These are phyloP conservation scores for Zoanthus sansibaricus DNA, from an alignment of 92 coral and sea anemone species.

Conservation along the genomic window DNA sequence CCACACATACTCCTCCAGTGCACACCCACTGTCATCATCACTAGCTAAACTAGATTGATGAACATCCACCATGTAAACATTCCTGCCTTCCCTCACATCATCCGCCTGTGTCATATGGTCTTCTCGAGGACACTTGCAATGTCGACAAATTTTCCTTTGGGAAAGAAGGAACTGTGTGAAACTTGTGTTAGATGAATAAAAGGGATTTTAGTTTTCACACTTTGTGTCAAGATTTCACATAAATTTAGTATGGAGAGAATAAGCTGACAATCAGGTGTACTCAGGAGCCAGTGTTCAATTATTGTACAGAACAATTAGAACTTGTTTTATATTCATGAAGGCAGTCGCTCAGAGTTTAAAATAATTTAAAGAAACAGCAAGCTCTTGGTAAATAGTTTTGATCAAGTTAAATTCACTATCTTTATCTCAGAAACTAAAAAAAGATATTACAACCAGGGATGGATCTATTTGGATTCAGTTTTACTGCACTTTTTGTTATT, in stretches of 20 bases:
- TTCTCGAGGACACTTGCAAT: constrained; percentile 97
- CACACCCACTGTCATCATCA: constrained; percentile 97
- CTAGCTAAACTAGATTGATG: constrained; percentile 89
- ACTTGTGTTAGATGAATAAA: background rate
- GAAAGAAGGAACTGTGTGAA: background rate
- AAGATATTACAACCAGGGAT: too few species aligned
- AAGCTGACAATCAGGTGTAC: too few species aligned
- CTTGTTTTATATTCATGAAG: background rate
- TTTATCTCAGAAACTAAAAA: too few species aligned
- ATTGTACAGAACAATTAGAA: background rate
- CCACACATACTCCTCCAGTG: constrained; percentile 97
- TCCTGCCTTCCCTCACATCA: constrained; percentile 89
- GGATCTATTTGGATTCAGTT: too few species aligned
- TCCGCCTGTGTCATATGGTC: constrained; percentile 92
- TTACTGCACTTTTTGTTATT: too few species aligned
- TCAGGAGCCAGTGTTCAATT: background rate
- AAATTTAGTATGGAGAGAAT: too few species aligned
- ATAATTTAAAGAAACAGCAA: background rate
- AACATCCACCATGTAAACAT: constrained; percentile 84
- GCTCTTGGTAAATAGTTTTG: background rate
- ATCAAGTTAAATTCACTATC: background rate
- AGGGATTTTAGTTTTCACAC: background rate
- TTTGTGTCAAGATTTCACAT: too few species aligned
- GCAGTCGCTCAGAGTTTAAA: background rate
- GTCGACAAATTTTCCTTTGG: constrained; percentile 94